Percentiles rank a stretch among this genome's conserved stretches.
phyloP scores from a whole-genome alignment of 2,113 vertebrate genomes.

The Podocnemis expansa region DNA sequence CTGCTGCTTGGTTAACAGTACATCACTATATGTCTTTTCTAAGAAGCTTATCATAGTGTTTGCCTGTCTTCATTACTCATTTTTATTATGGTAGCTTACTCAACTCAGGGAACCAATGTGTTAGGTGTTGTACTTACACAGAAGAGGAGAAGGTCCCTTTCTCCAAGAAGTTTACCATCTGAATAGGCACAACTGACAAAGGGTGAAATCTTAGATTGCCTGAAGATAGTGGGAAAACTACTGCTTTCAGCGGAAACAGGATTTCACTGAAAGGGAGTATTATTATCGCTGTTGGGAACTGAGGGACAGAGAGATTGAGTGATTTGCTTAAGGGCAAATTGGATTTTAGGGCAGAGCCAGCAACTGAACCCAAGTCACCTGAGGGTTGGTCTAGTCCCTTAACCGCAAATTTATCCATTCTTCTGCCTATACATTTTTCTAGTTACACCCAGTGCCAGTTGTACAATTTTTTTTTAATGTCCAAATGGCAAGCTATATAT shows the following conservation, averaged over 20 bases:
- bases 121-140: background rate
- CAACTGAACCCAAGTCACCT: background rate
- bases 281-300: background rate
- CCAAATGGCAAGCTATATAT: background rate
- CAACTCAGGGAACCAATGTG: background rate
- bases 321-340: background rate
- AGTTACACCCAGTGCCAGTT: background rate
- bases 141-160: background rate
- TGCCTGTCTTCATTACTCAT: background rate
- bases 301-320: background rate
- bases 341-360: background rate
- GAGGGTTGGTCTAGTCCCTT: background rate
- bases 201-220: background rate
- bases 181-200: background rate
- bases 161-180: background rate
- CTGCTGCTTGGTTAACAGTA: background rate
- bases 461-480: background rate
- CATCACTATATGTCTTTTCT: background rate
- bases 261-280: background rate
- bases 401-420: background rate
- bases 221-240: rapidly evolving
- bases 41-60: background rate
- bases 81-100: background rate
- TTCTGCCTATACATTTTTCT: background rate
- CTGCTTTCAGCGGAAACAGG: background rate